Conservation (phyloP, 2,888 invertebrate genomes). For the Hoplodrina blanda region DNA sequence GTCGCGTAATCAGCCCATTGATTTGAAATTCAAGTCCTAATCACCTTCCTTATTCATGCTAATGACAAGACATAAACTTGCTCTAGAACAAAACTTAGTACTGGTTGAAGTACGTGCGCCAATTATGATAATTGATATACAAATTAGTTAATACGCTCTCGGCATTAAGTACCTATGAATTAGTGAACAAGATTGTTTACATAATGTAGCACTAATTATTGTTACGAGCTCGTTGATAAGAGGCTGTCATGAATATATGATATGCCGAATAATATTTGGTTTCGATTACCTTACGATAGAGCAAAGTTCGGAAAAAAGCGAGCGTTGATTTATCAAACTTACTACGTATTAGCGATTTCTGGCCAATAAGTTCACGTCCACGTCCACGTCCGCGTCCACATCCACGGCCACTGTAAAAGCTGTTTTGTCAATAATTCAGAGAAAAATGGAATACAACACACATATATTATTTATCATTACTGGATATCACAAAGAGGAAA, state of each 20-base stretch:
- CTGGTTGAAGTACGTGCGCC: constrained; percentile 22
- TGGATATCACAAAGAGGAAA: no score
- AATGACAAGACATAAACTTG: constrained; percentile 2
- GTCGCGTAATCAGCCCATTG: not conserved
- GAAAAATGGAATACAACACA: no score
- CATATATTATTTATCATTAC: no score
- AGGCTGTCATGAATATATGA: constrained; percentile 16
- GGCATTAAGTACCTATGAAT: constrained; percentile 49
- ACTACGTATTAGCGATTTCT: no score
- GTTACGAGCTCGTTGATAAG: constrained; percentile 27
- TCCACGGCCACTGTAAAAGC: no score
- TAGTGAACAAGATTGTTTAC: constrained; percentile 46
- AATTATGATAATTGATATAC: constrained; percentile 56
- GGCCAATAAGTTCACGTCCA: no score
- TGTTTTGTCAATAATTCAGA: no score
- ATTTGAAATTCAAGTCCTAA: not conserved
- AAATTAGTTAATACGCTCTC: constrained; percentile 57
- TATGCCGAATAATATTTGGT: not conserved
- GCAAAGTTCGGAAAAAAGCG: not conserved
- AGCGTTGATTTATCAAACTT: no score
- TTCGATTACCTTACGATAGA: not conserved
- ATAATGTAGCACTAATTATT: constrained; percentile 42
- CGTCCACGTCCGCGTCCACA: no score
- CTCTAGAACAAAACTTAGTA: not conserved
- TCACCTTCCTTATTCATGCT: not conserved